Base-by-base conservation (phyloP, 1,140 invertebrate species). In the Magallana ariakensis region DNA sequence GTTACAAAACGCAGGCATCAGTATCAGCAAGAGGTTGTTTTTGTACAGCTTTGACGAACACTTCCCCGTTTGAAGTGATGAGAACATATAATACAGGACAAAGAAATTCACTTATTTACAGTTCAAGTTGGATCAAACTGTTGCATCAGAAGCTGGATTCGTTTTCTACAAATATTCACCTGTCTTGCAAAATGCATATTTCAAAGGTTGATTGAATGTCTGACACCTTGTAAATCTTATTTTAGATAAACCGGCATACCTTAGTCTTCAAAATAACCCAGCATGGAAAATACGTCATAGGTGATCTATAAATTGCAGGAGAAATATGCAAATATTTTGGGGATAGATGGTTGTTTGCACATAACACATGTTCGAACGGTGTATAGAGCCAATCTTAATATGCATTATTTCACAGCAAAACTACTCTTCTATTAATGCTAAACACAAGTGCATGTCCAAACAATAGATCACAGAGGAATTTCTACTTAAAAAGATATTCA, bases 1-100 rank as follows among this genome's bases (percentile, higher is more conserved):
- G 66, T 75, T 75, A 75, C 66, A 75, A 75, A 75, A 75, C 22
- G 22, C 66, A 75, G 66, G 33, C 66, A 75, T 75, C 66, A 26
- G 66, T 26, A 75, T 26, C 66, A 75, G 22, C 66, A 33, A 75
- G 66, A 75, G 22, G 22, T 75, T 13, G 22, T 75, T 75, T 75
- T 75, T 75, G 19, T 22, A 26, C 22, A 26, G 66, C 66, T 75
- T 75, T 75, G 66, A 75, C 66, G 66, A 75, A 26, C 22, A 15
- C 19, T 19, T 11, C 66, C 33, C 4, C 66, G 66, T 26, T 75
- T 75, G 66, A 75, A 75, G 66, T 75, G 66, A 75, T 26, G 33
- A 26, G 66, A 75, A 75, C 66, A 75, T 33, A 75, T 26, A 26
- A 46, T 46, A 75, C 22, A 75, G 22, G 66, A 22, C 19, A 19